Conservation (phyloP, 2,113 vertebrate genomes). For the Cnemophilus loriae region DNA sequence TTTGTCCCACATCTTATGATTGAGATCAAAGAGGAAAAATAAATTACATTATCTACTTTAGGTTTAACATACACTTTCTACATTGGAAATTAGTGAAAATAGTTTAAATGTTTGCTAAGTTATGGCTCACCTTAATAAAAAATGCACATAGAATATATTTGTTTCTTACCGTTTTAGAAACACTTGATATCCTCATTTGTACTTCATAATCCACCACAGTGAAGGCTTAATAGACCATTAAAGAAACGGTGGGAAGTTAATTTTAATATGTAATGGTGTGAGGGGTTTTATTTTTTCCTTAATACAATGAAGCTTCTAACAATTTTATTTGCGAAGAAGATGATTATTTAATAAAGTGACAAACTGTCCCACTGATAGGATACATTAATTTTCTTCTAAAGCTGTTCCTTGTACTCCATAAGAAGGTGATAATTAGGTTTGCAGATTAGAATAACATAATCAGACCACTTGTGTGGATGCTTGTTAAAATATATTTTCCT, state of each 20-base stretch:
- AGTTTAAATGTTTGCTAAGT: constrained; percentile 8
- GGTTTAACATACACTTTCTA: not conserved
- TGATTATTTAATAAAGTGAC: constrained; percentile 85
- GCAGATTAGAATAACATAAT: constrained; percentile 95
- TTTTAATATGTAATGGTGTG: constrained; percentile 64
- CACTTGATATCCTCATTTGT: constrained; percentile 52
- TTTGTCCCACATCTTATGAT: not conserved
- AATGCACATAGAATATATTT: not conserved
- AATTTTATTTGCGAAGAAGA: constrained; percentile 74
- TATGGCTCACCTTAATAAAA: not conserved
- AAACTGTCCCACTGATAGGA: constrained; percentile 93
- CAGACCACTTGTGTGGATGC: constrained; percentile 80
- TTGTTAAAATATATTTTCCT: constrained; percentile 85
- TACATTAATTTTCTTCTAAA: constrained; percentile 91
- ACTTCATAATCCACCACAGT: constrained; percentile 53
- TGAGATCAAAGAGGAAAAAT: not conserved
- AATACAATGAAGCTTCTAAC: constrained; percentile 67
- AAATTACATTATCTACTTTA: not conserved
- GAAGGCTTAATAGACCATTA: constrained; percentile 62
- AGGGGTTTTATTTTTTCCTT: constrained; percentile 56
- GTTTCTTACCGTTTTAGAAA: constrained; percentile 48
- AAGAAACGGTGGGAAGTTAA: constrained; percentile 68
- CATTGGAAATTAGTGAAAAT: not conserved
- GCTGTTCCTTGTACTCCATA: constrained; percentile 81
- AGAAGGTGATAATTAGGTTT: constrained; percentile 99